Evolutionary conservation across 2,888 invertebrate species (phyloP).

Genomic region (Plutella xylostella): DNA sequence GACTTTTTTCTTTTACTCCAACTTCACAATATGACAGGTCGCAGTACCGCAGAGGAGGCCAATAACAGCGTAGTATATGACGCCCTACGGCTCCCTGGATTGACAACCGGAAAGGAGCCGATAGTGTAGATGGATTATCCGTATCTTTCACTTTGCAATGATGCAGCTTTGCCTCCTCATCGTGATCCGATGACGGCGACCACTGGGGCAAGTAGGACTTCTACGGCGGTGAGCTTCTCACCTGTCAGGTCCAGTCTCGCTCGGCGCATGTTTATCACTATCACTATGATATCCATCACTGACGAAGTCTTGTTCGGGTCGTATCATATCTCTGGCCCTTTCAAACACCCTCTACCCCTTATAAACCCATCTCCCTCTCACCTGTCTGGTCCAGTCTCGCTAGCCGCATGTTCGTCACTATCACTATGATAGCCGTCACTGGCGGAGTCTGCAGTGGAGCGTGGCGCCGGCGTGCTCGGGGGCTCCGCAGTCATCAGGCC

Average conservation of each 20-base stretch:
- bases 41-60: too few relatives aligned
- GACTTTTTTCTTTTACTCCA: too few relatives aligned
- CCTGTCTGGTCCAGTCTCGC: slow-evolving; percentile 48
- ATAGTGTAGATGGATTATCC: too few relatives aligned
- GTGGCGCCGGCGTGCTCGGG: slow-evolving; percentile 59
- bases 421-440: slow-evolving; percentile 90
- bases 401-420: slow-evolving; percentile 67
- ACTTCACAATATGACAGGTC: too few relatives aligned
- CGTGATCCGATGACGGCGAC: too few relatives aligned
- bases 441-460: slow-evolving; percentile 57
- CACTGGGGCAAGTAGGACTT: too few relatives aligned
- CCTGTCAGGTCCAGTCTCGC: slow-evolving; percentile 44
- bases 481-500: slow-evolving; percentile 75
- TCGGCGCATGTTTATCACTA: slow-evolving; percentile 67
- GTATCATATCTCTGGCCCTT: too few relatives aligned
- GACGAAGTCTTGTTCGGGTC: slow-evolving; percentile 33
- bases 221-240: slow-evolving; percentile 17
- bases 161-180: too few relatives aligned
- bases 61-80: too few relatives aligned
- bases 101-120: too few relatives aligned
- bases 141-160: too few relatives aligned
- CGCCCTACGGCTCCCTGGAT: too few relatives aligned
- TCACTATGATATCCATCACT: slow-evolving; percentile 90
- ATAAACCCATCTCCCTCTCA: slow-evolving; percentile 19
- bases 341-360: neutral